Conservation (phyloP, 2,888 invertebrate genomes). For the Apoda limacodes region DNA sequence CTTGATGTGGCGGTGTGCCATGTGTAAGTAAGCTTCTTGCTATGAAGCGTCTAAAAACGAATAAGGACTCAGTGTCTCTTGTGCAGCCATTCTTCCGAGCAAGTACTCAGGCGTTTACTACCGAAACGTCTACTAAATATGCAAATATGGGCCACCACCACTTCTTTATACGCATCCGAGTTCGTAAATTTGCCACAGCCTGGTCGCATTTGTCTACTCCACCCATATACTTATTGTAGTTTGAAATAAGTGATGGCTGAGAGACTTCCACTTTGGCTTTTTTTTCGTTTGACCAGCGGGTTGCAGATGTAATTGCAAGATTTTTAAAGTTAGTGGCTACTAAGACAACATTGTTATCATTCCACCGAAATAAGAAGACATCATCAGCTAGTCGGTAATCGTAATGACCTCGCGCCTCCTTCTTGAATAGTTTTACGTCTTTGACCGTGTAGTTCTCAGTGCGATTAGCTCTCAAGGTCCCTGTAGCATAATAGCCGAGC, state of each 20-base stretch:
- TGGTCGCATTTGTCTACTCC: slow-evolving; percentile 13
- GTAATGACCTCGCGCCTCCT: slow-evolving; percentile 10
- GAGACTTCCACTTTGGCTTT: slow-evolving; percentile 7
- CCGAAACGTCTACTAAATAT: slow-evolving; percentile 11
- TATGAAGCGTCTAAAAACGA: slow-evolving; percentile 10
- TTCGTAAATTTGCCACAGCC: slow-evolving; percentile 10
- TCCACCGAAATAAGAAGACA: slow-evolving; percentile 13
- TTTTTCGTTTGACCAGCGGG: slow-evolving; percentile 7
- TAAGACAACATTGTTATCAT: slow-evolving; percentile 13
- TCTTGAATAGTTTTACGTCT: slow-evolving; percentile 14
- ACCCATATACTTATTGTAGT: slow-evolving; percentile 13
- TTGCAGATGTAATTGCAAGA: slow-evolving; percentile 5
- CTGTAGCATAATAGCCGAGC: slow-evolving; percentile 12
- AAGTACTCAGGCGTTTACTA: slow-evolving; percentile 12
- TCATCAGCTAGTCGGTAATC: slow-evolving; percentile 13
- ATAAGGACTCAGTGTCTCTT: slow-evolving; percentile 9
- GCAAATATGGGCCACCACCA: slow-evolving; percentile 11
- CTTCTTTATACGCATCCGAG: no score
- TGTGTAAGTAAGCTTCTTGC: slow-evolving; percentile 10
- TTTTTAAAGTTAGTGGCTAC: slow-evolving; percentile 13
- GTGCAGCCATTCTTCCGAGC: slow-evolving; percentile 10
- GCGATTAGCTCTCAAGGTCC: slow-evolving; percentile 11
- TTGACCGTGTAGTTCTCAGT: slow-evolving; percentile 14
- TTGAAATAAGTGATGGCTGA: slow-evolving; percentile 13
- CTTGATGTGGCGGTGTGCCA: slow-evolving; percentile 10